These are phyloP conservation scores for Clavelina lepadiformis DNA, from an alignment of 23 tunicate genomes.

Conservation along the genomic window DNA sequence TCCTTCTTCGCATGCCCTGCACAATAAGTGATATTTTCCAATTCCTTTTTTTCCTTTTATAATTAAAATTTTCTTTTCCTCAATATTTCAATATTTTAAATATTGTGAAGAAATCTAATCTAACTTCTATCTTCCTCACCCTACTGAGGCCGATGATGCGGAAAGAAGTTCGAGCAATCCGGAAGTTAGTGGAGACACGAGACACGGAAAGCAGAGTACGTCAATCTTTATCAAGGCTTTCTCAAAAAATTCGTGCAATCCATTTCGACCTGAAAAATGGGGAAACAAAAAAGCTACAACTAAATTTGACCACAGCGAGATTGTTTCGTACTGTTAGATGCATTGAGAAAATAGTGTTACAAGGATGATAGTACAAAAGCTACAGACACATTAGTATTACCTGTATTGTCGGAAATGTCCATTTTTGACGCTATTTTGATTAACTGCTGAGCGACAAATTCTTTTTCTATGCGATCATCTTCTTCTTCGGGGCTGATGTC, in stretches of 20 bases:
- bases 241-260: constrained; percentile 29
- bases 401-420: constrained; percentile 79
- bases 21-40: too few relatives aligned
- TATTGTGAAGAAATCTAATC: too few relatives aligned
- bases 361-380: background rate
- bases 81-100: too few relatives aligned
- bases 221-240: constrained; percentile 32
- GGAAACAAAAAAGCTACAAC: background rate
- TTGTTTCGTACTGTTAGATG: constrained; percentile 41
- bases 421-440: constrained; percentile 50
- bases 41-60: too few relatives aligned
- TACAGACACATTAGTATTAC: constrained; percentile 12
- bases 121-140: constrained; percentile 2
- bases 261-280: constrained; percentile 41
- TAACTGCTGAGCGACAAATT: constrained; percentile 83
- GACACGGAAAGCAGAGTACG: constrained; percentile 48
- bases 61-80: too few relatives aligned
- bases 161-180: constrained; percentile 27
- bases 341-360: background rate
- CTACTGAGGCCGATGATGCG: constrained; percentile 1
- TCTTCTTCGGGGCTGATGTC: constrained; percentile 42
- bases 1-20: too few relatives aligned
- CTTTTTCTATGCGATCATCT: constrained; percentile 68
- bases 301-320: too few relatives aligned
- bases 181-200: constrained; percentile 45